These are phyloP conservation scores for Ceyx cyanopectus DNA, from an alignment of 2,113 vertebrate species.

Conservation along the genomic window DNA sequence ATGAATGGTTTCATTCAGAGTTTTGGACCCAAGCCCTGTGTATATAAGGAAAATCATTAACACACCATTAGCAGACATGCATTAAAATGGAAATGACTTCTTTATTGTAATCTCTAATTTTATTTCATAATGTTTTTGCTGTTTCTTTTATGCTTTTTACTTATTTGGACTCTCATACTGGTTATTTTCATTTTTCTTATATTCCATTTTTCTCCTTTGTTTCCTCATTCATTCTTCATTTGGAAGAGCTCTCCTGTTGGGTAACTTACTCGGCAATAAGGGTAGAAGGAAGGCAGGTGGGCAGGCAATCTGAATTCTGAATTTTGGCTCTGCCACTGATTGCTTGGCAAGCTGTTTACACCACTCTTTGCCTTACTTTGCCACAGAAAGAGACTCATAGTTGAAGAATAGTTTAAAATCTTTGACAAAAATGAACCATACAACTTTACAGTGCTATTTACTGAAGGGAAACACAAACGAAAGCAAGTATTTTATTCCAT, in stretches of 20 bases:
- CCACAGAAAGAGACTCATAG: neutral
- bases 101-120: neutral
- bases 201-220: neutral
- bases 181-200: neutral
- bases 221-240: neutral
- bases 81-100: neutral
- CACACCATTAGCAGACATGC: neutral
- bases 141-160: neutral
- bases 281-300: constrained; percentile 17
- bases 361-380: neutral
- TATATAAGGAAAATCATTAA: constrained; percentile 1
- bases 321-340: constrained; percentile 21
- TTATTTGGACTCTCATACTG: neutral
- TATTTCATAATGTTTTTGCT: neutral
- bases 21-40: neutral
- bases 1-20: constrained; percentile 26
- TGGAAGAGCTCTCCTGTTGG: neutral
- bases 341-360: constrained; percentile 26
- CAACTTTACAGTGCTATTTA: neutral
- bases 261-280: neutral
- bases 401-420: neutral
- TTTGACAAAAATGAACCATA: neutral
- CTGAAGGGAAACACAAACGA: neutral
- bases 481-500: neutral
- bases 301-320: constrained; percentile 23